phyloP scores from a whole-genome alignment of 2,888 invertebrate genomes.

The Entomobrya multifasciata region DNA sequence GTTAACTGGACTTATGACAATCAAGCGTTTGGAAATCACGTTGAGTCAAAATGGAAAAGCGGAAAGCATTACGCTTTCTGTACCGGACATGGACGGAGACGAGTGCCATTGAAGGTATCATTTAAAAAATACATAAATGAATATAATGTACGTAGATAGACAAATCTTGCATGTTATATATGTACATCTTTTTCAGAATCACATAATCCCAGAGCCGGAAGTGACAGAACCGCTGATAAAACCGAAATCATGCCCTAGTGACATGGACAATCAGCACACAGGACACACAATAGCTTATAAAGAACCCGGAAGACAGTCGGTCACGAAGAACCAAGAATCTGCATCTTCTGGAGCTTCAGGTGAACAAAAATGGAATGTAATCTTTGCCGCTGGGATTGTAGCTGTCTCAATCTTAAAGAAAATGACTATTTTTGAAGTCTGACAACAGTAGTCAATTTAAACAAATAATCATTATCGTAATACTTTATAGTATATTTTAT shows the following conservation, averaged over 20 bases:
- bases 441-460: no score
- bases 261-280: background rate
- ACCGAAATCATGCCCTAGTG: background rate
- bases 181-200: conserved; percentile 34
- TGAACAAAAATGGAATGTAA: background rate
- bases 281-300: background rate
- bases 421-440: no score
- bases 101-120: conserved; percentile 62
- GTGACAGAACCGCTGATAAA: conserved; percentile 40
- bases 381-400: background rate
- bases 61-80: conserved; percentile 74
- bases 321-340: background rate
- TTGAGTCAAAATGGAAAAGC: conserved; percentile 73
- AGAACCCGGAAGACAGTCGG: background rate
- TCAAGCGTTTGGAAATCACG: conserved; percentile 23
- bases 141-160: no score
- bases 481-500: no score
- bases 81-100: conserved; percentile 59
- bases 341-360: background rate
- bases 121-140: no score
- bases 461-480: no score
- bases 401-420: no score
- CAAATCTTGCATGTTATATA: background rate
- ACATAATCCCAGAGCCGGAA: conserved; percentile 53
- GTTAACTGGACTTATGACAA: conserved; percentile 72